These are phyloP conservation scores for Boleophthalmus pectinirostris DNA, from an alignment of 2,113 vertebrate species.

Conservation along the genomic window DNA sequence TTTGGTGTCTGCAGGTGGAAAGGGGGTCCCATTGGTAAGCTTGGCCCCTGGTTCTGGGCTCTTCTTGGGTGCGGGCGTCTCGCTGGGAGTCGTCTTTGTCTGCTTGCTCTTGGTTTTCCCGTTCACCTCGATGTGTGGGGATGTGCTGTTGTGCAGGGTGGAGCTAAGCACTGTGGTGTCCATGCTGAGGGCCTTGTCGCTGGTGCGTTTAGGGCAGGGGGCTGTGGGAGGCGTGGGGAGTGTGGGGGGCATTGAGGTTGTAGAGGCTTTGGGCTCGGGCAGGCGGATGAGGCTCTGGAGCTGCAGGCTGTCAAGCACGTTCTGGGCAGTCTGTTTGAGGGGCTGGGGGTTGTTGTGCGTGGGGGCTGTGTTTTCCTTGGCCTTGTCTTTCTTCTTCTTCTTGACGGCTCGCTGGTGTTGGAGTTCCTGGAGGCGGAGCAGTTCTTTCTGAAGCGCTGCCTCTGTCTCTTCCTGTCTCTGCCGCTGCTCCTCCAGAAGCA, in stretches of 20 bases:
- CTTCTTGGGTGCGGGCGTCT: conserved; percentile 66
- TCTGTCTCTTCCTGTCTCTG: conserved; percentile 81
- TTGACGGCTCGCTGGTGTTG: conserved; percentile 86
- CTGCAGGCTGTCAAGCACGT: conserved; percentile 79
- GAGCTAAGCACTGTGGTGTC: conserved; percentile 33
- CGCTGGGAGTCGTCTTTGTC: conserved; percentile 72
- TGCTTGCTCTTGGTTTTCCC: conserved; percentile 81
- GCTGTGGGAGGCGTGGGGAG: conserved; percentile 46
- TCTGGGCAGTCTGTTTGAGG: conserved; percentile 78
- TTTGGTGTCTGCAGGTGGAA: conserved; percentile 61
- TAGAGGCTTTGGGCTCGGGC: conserved; percentile 26
- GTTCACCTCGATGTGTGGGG: conserved; percentile 73
- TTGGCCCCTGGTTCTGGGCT: conserved; percentile 59
- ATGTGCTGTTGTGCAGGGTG: conserved; percentile 48
- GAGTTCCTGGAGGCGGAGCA: conserved; percentile 87
- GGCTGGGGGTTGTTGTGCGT: conserved; percentile 79
- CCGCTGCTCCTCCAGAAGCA: conserved; percentile 80
- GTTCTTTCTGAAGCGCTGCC: conserved; percentile 85
- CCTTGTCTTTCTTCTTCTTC: conserved; percentile 94
- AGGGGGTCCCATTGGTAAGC: conserved; percentile 65
- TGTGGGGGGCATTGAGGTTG: background rate
- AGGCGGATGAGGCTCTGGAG: conserved; percentile 79
- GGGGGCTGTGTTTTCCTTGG: conserved; percentile 79
- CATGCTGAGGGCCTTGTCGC: conserved; percentile 77
- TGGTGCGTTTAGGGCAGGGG: conserved; percentile 73